Evolutionary conservation across 1,140 invertebrate genomes (phyloP), one percentile per base, ranked within the genome.

Genomic region (Drosophila saltans): DNA sequence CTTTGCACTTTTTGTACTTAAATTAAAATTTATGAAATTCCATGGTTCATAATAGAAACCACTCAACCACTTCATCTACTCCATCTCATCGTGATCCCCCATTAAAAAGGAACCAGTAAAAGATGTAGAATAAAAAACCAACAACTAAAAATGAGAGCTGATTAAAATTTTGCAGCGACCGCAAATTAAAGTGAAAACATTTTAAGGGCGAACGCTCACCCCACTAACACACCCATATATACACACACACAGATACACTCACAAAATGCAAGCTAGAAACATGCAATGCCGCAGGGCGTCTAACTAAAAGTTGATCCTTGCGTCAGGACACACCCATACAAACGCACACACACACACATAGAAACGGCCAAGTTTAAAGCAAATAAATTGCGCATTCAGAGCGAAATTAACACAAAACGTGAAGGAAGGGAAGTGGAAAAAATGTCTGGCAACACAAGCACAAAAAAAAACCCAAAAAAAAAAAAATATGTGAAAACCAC

Each of bases 331-430:
- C 56, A 72, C 39, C 61, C 43, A 55, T 33, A 61, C 41, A 63
- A 10, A 59, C 33, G 71, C 26, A 24, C 56, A 75, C 33, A 64
- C 41, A 9, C 55, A 36, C 26, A 66, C 52, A 70, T 70, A 60
- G 72, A 76, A 67, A 69, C 72, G 62, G 70, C 48, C 69, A 89
- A 88, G 80, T 83, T 89, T 80, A 88, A 88, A 80, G 84, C 80
- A 88, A 88, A 89, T 88, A 88, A 88, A 88, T 88, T 88, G 83
- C 83, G 69, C 83, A 89, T 89, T 88, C 80, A 89, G 80, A 89
- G 70, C 70, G 68, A 88, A 89, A 88, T 88, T 88, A 88, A 88
- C 83, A 75, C 71, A 88, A 59, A 74, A 67, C 63, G 60, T 48
- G 26, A 57, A 43, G 68, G 55, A 68, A 65, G 72, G 63, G 41